phyloP scores from a whole-genome alignment of 2,113 vertebrate species.

The Lanius ludovicianus region DNA sequence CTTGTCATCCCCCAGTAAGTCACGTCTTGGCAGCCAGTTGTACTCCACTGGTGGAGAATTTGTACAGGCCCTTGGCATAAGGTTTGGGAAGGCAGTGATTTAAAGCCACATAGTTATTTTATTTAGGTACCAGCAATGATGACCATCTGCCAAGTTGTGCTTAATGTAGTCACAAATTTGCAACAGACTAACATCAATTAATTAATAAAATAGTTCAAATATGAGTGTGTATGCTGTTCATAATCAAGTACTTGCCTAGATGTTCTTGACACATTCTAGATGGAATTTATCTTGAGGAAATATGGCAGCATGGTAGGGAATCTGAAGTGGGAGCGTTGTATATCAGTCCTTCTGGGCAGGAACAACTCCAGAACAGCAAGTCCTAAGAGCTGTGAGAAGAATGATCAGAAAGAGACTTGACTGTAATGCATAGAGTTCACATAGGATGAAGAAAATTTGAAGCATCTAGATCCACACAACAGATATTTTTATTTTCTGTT shows the following conservation, averaged over 20 bases:
- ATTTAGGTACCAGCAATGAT: neutral
- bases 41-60: neutral
- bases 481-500: neutral
- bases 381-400: neutral
- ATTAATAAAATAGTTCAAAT: neutral
- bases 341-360: neutral
- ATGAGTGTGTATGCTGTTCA: neutral
- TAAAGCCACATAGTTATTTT: neutral
- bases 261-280: neutral
- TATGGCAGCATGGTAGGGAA: neutral
- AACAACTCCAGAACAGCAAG: neutral
- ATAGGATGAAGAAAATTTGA: neutral
- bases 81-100: neutral
- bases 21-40: neutral
- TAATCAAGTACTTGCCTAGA: neutral
- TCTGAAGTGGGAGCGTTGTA: neutral
- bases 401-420: neutral
- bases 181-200: neutral
- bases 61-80: neutral
- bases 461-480: accelerated
- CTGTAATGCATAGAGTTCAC: neutral
- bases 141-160: neutral
- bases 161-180: neutral
- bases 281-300: neutral
- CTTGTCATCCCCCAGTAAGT: neutral